A percentile compares a stretch with the other conserved stretches of the same genome.
phyloP scores from a whole-genome alignment of 2,113 vertebrate species.

The Otocyon megalotis region DNA sequence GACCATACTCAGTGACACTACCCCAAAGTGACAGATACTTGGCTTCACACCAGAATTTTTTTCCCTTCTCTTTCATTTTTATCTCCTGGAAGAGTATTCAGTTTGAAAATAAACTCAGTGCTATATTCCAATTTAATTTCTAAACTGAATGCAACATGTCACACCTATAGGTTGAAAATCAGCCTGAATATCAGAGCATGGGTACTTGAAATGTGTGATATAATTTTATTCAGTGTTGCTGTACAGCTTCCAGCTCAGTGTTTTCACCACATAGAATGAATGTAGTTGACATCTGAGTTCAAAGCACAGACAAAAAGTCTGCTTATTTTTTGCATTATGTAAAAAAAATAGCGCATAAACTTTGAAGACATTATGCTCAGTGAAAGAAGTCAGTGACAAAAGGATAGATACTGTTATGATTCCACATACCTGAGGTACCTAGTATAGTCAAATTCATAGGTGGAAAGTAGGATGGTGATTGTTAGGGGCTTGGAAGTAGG shows the following conservation, averaged over 20 bases:
- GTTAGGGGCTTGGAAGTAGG: fast-evolving
- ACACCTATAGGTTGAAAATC: slow-evolving; percentile 57
- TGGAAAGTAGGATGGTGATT: neutral
- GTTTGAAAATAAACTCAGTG: slow-evolving; percentile 30
- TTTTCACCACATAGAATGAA: slow-evolving; percentile 1
- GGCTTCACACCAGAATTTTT: neutral
- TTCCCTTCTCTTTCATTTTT: neutral
- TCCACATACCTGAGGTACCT: neutral
- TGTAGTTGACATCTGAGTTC: slow-evolving; percentile 55
- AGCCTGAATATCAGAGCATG: slow-evolving; percentile 43
- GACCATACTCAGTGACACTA: fast-evolving
- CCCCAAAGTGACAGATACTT: neutral
- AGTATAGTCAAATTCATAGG: neutral
- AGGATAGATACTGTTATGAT: neutral
- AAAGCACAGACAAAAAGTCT: slow-evolving; percentile 22
- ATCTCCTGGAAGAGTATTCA: slow-evolving; percentile 4
- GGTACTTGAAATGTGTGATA: slow-evolving; percentile 43
- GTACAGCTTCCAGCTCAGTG: slow-evolving; percentile 8
- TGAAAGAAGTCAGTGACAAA: neutral
- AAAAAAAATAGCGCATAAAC: neutral
- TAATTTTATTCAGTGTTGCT: slow-evolving; percentile 67
- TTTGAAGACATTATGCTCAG: neutral
- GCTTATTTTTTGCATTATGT: slow-evolving; percentile 2
- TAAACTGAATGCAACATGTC: slow-evolving; percentile 35
- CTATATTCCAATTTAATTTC: slow-evolving; percentile 48